Conservation (phyloP, 1,140 invertebrate species). For the Drosophila setifemur region DNA sequence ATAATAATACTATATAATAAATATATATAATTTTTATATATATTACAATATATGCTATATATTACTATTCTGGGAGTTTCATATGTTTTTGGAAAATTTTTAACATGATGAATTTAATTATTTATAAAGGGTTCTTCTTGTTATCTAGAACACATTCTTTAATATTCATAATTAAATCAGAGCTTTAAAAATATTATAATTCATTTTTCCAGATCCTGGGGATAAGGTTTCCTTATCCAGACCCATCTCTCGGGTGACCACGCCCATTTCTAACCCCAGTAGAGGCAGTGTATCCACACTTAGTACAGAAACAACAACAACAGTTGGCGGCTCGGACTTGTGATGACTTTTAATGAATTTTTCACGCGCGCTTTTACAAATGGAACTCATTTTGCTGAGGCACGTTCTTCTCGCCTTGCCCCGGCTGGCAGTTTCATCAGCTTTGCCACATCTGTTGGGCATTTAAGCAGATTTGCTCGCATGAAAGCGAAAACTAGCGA, state of each 20-base stretch:
- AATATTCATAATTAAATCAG: too few species aligned
- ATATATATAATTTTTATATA: background rate
- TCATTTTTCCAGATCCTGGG: too few species aligned
- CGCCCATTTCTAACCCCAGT: background rate
- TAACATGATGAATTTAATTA: too few species aligned
- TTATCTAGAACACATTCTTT: too few species aligned
- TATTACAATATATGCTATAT: too few species aligned
- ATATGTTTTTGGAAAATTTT: too few species aligned
- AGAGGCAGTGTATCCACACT: slow-evolving; percentile 5
- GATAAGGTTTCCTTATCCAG: background rate
- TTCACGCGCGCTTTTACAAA: slow-evolving; percentile 75
- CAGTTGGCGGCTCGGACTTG: slow-evolving; percentile 40
- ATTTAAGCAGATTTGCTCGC: slow-evolving; percentile 64
- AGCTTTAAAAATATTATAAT: too few species aligned
- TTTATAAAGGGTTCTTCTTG: too few species aligned
- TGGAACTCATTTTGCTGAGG: slow-evolving; percentile 77
- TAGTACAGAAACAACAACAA: background rate
- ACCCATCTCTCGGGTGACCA: background rate
- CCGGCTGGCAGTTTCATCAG: background rate
- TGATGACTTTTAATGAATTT: slow-evolving; percentile 75
- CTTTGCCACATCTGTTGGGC: slow-evolving; percentile 20
- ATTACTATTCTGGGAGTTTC: too few species aligned
- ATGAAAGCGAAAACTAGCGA: slow-evolving; percentile 78
- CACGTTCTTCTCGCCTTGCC: slow-evolving; percentile 55
- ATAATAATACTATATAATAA: background rate